Evolutionary conservation across 1,140 invertebrate species (phyloP).

Genomic region (Coenobita brevimanus): DNA sequence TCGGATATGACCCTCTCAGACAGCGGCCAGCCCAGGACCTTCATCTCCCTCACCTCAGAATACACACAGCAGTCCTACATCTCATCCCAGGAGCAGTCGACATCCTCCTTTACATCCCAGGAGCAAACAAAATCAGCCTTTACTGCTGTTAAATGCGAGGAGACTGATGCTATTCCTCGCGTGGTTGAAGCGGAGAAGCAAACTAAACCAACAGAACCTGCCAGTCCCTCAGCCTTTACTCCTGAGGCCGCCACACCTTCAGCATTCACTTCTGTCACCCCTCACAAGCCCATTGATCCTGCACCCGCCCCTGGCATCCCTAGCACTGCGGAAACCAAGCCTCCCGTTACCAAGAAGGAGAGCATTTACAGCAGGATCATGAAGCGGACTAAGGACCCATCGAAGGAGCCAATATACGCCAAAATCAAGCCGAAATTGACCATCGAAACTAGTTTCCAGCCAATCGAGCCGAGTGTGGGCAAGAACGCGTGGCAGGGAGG

Average conservation of each 20-base stretch:
- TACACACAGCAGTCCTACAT: neutral
- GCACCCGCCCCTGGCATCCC: neutral
- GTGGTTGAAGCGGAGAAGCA: neutral
- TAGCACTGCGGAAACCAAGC: neutral
- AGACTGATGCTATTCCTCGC: neutral
- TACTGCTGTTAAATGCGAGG: neutral
- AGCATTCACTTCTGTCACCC: neutral
- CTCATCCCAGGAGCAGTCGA: neutral
- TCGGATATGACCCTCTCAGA: slow-evolving; percentile 58
- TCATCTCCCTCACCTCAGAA: slow-evolving; percentile 5
- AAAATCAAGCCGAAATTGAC: slow-evolving; percentile 67
- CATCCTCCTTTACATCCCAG: slow-evolving; percentile 9
- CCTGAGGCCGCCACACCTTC: neutral
- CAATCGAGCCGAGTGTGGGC: slow-evolving; percentile 55
- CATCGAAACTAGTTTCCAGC: slow-evolving; percentile 67
- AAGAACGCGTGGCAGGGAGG: slow-evolving; percentile 29
- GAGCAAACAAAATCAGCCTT: slow-evolving; percentile 24
- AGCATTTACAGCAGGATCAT: slow-evolving; percentile 69
- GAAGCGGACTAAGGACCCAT: slow-evolving; percentile 52
- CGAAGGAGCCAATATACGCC: slow-evolving; percentile 66
- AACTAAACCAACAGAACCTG: too few species aligned
- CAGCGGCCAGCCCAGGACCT: slow-evolving; percentile 7
- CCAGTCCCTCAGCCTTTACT: neutral
- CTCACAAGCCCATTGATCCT: neutral
- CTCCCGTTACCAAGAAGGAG: slow-evolving; percentile 58